These are phyloP conservation scores for Engystomops pustulosus DNA, from an alignment of 2,113 vertebrate species.

Conservation along the genomic window DNA sequence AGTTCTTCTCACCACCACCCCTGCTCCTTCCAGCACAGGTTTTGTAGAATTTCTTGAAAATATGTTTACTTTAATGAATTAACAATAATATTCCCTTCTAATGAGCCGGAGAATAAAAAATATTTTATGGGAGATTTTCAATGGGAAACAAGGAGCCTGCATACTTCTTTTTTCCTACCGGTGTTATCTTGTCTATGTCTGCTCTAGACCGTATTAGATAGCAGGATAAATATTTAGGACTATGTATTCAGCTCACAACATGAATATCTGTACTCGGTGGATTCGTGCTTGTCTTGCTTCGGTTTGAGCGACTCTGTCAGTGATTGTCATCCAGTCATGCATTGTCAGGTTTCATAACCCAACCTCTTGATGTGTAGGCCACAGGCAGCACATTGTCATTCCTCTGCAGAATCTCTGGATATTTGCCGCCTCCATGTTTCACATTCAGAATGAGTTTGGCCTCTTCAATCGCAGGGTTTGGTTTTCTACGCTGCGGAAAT, in stretches of 20 bases:
- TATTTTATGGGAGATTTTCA: no score
- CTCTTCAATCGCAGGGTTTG: not conserved
- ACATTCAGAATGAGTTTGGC: not conserved
- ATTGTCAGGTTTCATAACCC: constrained; percentile 10
- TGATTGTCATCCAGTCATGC: constrained; percentile 6
- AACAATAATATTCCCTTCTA: no score
- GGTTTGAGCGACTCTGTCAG: not conserved
- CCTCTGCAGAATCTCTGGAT: constrained; percentile 2
- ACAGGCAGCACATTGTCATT: constrained; percentile 1
- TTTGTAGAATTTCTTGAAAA: no score
- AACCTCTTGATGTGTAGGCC: not conserved
- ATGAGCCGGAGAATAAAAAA: no score
- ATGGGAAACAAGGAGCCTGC: no score
- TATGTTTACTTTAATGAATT: no score
- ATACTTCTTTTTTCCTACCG: no score
- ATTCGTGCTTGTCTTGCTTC: not conserved
- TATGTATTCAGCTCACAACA: not conserved
- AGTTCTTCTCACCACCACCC: no score
- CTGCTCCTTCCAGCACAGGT: no score
- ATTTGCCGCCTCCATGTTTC: not conserved
- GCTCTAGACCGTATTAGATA: not conserved
- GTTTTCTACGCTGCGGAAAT: not conserved
- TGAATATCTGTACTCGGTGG: not conserved
- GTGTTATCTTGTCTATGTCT: no score
- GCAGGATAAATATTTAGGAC: not conserved